Evolutionary conservation across 1,140 invertebrate species (phyloP), one percentile per base, ranked within the genome.

Genomic region (Neotoxoptera formosana): DNA sequence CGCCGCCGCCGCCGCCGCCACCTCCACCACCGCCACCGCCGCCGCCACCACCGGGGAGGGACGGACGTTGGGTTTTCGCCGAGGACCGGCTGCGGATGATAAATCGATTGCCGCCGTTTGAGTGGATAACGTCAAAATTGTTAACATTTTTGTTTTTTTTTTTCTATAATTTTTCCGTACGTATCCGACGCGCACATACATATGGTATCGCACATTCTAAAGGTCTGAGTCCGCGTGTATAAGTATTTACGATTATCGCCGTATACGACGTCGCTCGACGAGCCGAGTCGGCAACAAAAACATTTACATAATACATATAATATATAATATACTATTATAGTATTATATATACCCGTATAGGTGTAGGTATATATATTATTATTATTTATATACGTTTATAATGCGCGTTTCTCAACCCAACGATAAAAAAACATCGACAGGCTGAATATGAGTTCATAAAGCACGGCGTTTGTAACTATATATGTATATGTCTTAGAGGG

Each of bases 91-190:
- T 81, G 60, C 47, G 87, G 48, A 91, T 91, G 67, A 92, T 92
- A 51, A 92, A 92, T 92, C 76, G 91, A 92, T 91, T 81, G 90
- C 90, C 90, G 90, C 91, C 81, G 91, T 92, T 92, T 84, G 91
- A 92, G 76, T 45, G 91, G 91, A 92, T 92, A 92, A 92, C 91
- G 91, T 92, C 91, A 92, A 92, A 81, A 92, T 81, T 53, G 67
- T 92, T 84, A 84, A 51, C 76, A 41, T 60, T 90, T 90, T 60
- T 90, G 11, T 41, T 60, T 60, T 90, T 36, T 88, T 60, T 60
- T 45, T 41, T 60, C 36, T 41, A 30, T 48, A 48, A 88, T 48
- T 48, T 47, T 88, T 88, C n/a, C n/a, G n/a, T n/a, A n/a, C n/a
- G n/a, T n/a, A n/a, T n/a, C n/a, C n/a, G n/a, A n/a, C n/a, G n/a